Conservation (phyloP, 2,797 vertebrate genomes). For the Microhierax caerulescens region DNA sequence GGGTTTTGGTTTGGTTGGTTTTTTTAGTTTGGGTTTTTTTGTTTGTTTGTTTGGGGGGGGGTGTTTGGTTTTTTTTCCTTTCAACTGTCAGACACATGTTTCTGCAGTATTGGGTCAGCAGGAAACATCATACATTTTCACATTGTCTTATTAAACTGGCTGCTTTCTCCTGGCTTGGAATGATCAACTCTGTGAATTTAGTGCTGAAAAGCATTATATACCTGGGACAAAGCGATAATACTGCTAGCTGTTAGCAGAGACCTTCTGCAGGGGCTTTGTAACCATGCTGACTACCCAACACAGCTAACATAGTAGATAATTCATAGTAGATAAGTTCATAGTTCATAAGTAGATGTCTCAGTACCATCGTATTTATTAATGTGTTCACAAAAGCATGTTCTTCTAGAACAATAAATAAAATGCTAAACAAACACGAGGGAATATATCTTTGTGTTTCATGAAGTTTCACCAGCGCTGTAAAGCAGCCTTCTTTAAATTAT, state of each 20-base stretch:
- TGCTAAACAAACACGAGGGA: not conserved
- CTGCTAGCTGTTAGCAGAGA: not conserved
- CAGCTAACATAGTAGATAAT: not conserved
- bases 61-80: not conserved
- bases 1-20: fast-evolving
- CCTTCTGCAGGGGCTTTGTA: not conserved
- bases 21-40: too few relatives aligned
- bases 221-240: not conserved
- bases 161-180: not conserved
- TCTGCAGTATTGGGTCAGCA: not conserved
- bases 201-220: not conserved
- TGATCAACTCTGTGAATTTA: not conserved
- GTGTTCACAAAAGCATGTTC: fast-evolving
- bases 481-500: not conserved
- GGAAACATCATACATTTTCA: not conserved
- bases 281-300: not conserved
- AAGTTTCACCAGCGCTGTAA: not conserved
- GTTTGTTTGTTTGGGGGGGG: too few relatives aligned
- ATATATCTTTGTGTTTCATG: not conserved
- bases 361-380: not conserved
- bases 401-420: not conserved
- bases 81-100: not conserved
- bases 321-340: too few relatives aligned
- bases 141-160: not conserved
- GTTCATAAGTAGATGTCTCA: not conserved